phyloP scores from a whole-genome alignment of 2,888 invertebrate genomes.

The Lapara coniferarum region DNA sequence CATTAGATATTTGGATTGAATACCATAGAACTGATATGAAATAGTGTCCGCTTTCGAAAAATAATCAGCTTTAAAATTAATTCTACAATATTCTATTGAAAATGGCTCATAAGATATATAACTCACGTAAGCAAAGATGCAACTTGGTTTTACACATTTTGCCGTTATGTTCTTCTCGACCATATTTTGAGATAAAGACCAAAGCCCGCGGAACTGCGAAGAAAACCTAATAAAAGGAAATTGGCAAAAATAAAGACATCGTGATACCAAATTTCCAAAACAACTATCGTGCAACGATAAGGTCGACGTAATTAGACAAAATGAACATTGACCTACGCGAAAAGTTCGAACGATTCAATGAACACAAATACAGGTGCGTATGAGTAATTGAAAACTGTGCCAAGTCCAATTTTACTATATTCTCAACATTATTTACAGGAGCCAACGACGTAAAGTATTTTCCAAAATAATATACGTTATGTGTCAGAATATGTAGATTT shows the following conservation, averaged over 20 bases:
- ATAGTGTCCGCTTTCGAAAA: no score
- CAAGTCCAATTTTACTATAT: conserved; percentile 52
- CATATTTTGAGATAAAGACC: no score
- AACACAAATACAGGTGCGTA: conserved; percentile 38
- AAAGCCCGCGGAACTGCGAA: no score
- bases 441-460: conserved; percentile 10
- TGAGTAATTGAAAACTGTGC: conserved; percentile 49
- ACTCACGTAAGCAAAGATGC: no score
- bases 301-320: conserved; percentile 1
- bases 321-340: conserved; percentile 9
- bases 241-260: neutral
- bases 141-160: no score
- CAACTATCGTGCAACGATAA: neutral
- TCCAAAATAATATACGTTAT: neutral
- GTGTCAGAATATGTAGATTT: no score
- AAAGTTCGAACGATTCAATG: conserved; percentile 28
- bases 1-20: no score
- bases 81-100: no score
- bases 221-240: neutral
- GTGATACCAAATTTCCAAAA: neutral
- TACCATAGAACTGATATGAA: no score
- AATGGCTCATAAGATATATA: no score
- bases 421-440: conserved; percentile 27
- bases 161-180: no score
- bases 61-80: no score